Percentiles rank a stretch among this genome's conserved stretches.
Evolutionary conservation across 2,113 vertebrate genomes (phyloP).

Genomic region (Bos indicus): DNA sequence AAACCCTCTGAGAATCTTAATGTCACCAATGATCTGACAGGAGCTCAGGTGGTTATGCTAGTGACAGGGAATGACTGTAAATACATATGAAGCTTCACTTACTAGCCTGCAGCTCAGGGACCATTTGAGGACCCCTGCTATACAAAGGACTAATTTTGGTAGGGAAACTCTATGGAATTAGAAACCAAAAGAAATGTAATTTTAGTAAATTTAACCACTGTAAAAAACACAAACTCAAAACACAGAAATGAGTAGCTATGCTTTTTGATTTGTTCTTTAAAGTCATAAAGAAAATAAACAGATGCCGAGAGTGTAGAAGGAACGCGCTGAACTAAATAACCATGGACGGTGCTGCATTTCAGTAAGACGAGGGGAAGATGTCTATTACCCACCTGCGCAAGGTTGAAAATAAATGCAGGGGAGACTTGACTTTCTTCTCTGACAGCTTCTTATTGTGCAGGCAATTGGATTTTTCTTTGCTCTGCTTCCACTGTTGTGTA

Average conservation of each 20-base stretch:
- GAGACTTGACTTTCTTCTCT: conserved; percentile 92
- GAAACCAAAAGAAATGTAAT: neutral
- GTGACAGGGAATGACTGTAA: neutral
- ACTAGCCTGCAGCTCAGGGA: neutral
- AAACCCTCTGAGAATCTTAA: neutral
- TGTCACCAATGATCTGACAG: neutral
- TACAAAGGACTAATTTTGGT: neutral
- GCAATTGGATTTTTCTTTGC: conserved; percentile 89
- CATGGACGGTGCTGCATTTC: neutral
- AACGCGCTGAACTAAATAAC: neutral
- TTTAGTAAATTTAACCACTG: neutral
- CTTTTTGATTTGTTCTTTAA: neutral
- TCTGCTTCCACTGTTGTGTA: conserved; percentile 92
- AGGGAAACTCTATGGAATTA: neutral
- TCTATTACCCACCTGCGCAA: conserved; percentile 86
- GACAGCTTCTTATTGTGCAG: conserved; percentile 88
- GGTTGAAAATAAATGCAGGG: conserved; percentile 93
- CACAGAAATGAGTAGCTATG: neutral
- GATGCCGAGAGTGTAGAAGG: neutral
- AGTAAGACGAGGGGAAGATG: accelerated
- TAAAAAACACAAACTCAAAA: neutral
- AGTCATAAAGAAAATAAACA: conserved; percentile 5
- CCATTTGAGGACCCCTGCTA: neutral
- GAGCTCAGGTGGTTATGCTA: neutral
- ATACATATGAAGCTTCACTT: neutral